Conservation (phyloP, 2,797 vertebrate genomes). For the Caiman crocodilus region DNA sequence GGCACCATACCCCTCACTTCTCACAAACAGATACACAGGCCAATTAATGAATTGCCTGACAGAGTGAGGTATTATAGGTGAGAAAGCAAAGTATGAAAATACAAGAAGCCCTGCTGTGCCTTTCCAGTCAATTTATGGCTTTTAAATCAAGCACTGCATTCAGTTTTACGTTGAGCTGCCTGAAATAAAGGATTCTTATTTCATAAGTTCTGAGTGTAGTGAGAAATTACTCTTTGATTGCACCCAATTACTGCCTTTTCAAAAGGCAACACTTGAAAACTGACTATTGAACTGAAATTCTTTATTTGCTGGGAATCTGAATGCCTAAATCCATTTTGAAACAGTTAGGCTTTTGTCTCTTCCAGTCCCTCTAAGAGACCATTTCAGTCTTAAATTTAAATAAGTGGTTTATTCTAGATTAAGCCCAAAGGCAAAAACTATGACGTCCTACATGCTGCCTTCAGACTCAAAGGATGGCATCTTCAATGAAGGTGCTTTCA, state of each 20-base stretch:
- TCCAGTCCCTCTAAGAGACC: background rate
- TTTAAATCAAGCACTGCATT: conserved; percentile 7
- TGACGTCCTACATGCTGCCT: fast-evolving
- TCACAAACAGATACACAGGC: background rate
- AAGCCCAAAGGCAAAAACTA: background rate
- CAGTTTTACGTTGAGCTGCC: conserved; percentile 1
- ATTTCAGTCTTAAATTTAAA: background rate
- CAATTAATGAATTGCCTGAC: conserved; percentile 12
- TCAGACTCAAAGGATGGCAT: background rate
- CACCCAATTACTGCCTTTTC: conserved; percentile 64
- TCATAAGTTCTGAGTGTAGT: conserved; percentile 31
- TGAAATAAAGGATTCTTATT: conserved; percentile 38
- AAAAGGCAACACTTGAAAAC: conserved; percentile 59
- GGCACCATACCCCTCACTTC: conserved; percentile 5
- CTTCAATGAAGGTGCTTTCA: background rate
- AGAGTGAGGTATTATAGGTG: background rate
- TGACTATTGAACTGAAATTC: conserved; percentile 45
- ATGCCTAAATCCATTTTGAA: conserved; percentile 39
- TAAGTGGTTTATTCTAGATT: background rate
- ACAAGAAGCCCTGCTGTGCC: conserved; percentile 35
- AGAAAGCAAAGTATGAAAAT: conserved; percentile 57
- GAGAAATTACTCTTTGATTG: conserved; percentile 65
- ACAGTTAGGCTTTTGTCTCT: conserved; percentile 57
- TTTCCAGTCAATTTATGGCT: conserved; percentile 24
- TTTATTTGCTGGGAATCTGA: conserved; percentile 60